phyloP scores from a whole-genome alignment of 2,113 vertebrate genomes.

The Thunnus thynnus region DNA sequence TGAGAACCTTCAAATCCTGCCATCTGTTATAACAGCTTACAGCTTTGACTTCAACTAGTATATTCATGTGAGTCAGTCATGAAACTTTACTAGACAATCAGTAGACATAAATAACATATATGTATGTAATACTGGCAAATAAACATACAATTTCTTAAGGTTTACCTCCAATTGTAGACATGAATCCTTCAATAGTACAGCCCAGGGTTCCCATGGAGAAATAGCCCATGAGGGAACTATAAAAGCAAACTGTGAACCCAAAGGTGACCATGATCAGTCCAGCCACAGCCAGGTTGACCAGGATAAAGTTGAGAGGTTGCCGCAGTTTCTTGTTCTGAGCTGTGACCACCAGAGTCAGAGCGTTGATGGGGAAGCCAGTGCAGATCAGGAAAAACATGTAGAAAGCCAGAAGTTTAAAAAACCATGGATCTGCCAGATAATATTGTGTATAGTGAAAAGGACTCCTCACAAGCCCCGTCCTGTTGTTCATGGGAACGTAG shows the following conservation, averaged over 20 bases:
- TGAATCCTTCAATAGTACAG: slow-evolving; percentile 85
- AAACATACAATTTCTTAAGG: too few relatives aligned
- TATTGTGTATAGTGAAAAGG: slow-evolving; percentile 87
- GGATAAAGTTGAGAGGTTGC: slow-evolving; percentile 88
- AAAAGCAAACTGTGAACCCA: slow-evolving; percentile 84
- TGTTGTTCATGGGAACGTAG: slow-evolving; percentile 89
- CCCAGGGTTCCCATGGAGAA: slow-evolving; percentile 74
- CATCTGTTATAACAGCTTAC: too few relatives aligned
- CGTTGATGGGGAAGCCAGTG: slow-evolving; percentile 86
- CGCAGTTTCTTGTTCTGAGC: slow-evolving; percentile 89
- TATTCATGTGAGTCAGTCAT: too few relatives aligned
- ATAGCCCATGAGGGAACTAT: slow-evolving; percentile 78
- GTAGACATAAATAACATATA: too few relatives aligned
- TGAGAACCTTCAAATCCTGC: too few relatives aligned
- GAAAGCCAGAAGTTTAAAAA: slow-evolving; percentile 74
- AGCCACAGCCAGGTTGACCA: slow-evolving; percentile 86
- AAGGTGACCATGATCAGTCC: slow-evolving; percentile 85
- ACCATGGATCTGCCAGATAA: slow-evolving; percentile 82
- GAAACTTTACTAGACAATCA: too few relatives aligned
- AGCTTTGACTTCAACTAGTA: too few relatives aligned
- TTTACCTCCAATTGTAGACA: slow-evolving; percentile 86
- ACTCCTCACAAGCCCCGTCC: slow-evolving; percentile 86
- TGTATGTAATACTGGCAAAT: too few relatives aligned
- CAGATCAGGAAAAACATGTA: slow-evolving; percentile 88
- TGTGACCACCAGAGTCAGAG: slow-evolving; percentile 86